phyloP scores from a whole-genome alignment of 2,888 invertebrate genomes.

The Malthinus seriepunctatus region DNA sequence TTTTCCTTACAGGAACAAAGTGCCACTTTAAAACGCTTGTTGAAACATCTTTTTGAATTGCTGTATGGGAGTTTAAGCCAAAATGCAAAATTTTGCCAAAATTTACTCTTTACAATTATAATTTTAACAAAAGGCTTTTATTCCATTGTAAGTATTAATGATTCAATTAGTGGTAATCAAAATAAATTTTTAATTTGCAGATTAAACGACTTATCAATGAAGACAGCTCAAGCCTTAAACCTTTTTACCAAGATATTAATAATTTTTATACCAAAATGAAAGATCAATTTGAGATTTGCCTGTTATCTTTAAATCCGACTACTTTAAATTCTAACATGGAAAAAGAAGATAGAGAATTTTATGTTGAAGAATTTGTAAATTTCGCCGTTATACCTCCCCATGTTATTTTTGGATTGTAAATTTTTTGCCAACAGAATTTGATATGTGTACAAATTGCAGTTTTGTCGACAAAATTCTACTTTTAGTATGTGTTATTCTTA shows the following conservation, averaged over 20 bases:
- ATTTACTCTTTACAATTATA: slow-evolving; percentile 17
- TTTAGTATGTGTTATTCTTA: too few relatives aligned
- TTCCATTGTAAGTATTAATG: neutral
- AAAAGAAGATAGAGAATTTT: slow-evolving; percentile 7
- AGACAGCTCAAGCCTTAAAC: slow-evolving; percentile 1
- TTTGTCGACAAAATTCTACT: too few relatives aligned
- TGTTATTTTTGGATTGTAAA: neutral
- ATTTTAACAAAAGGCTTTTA: slow-evolving; percentile 5
- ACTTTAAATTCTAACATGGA: neutral
- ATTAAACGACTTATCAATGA: slow-evolving; percentile 7
- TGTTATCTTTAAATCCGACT: slow-evolving; percentile 8
- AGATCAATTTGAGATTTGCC: slow-evolving; percentile 6
- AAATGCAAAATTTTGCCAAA: slow-evolving; percentile 14
- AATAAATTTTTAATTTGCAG: neutral
- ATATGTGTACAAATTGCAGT: too few relatives aligned
- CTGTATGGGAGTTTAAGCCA: slow-evolving; percentile 9
- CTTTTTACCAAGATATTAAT: neutral
- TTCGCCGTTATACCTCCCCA: slow-evolving; percentile 1
- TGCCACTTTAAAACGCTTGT: slow-evolving; percentile 1
- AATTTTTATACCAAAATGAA: slow-evolving; percentile 2
- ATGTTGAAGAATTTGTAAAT: slow-evolving; percentile 6
- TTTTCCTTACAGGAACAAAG: slow-evolving; percentile 10
- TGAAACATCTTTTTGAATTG: slow-evolving; percentile 6
- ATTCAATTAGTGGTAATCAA: neutral
- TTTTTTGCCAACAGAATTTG: too few relatives aligned